Base-by-base conservation (phyloP, 2,888 invertebrate species). In the Apamea epomidion region DNA sequence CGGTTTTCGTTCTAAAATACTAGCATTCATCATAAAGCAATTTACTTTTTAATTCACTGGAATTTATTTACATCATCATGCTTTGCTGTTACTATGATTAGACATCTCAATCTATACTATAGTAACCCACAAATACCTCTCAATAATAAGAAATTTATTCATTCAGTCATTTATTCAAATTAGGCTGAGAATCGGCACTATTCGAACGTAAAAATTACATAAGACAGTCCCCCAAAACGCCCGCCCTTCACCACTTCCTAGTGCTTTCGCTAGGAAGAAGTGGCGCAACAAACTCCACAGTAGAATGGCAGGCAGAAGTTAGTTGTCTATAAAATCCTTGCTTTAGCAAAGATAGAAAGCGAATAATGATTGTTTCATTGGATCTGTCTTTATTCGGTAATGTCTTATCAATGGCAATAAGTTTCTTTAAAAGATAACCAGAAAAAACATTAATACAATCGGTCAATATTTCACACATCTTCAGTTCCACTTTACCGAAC, bases 401-500 rank as follows among this genome's bases (percentile, higher is more conserved):
- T 14, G 29, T 54, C 10, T 37, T n/a, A 29, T 58, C 54, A 37
- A 48, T 54, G 29, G 0, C 18, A 62, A 29, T 54, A 62, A 64
- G 18, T 45, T n/a, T 21, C 60, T 81, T 69, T 51, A 74, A 21
- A 78, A 62, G 32, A 42, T 65, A 29, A 45, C 16, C 42, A 54
- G n/a, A 67, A 74, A 82, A 48, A 68, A 68, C 21, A 74, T 48
- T 18, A 67, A 62, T 67, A 58, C 76, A 71, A 71, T 77, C 51
- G 68, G 58, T 65, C 54, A 85, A 85, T 60, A 76, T 85, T 73
- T 76, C 45, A 72, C 68, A 65, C 32, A 81, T 76, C 68, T 76
- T 74, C 69, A 64, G 60, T 74, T 78, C 71, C 65, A 76, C 62
- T 76, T 81, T 77, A 71, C 48, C 60, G 74, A 60, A 79, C 78